Conservation (phyloP, 2,113 vertebrate species). For the Lamprologus tigripictilis region DNA sequence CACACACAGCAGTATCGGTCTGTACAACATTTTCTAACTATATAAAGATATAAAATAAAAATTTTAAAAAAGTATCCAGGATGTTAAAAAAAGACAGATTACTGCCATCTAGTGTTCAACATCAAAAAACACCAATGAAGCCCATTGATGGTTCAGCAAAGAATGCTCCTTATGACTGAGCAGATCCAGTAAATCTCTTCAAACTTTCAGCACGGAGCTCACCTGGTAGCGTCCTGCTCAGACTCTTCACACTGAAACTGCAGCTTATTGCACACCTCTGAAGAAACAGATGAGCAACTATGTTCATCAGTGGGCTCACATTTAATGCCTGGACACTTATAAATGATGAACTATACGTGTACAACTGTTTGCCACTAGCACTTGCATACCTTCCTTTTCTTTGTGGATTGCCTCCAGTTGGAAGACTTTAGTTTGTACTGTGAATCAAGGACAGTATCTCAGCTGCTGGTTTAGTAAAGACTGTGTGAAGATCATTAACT, state of each 20-base stretch:
- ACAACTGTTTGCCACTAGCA: not conserved
- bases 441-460: not conserved
- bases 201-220: not conserved
- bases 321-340: not conserved
- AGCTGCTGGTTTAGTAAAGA: not conserved
- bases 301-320: not conserved
- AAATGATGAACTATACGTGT: not conserved
- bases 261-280: constrained; percentile 50
- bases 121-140: not conserved
- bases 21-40: not conserved
- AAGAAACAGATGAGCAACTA: not conserved
- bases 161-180: not conserved
- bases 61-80: accelerated
- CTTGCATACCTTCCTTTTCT: constrained; percentile 65
- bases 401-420: constrained; percentile 40
- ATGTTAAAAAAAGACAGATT: not conserved
- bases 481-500: not conserved
- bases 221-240: constrained; percentile 59
- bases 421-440: constrained; percentile 52
- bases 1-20: not conserved
- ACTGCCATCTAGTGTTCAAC: constrained; percentile 45
- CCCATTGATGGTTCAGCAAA: not conserved
- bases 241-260: constrained; percentile 64
- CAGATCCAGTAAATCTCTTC: not conserved
- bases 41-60: not conserved